These are phyloP conservation scores for Dromococcyx pavoninus DNA, from an alignment of 2,797 vertebrate species.

Conservation along the genomic window DNA sequence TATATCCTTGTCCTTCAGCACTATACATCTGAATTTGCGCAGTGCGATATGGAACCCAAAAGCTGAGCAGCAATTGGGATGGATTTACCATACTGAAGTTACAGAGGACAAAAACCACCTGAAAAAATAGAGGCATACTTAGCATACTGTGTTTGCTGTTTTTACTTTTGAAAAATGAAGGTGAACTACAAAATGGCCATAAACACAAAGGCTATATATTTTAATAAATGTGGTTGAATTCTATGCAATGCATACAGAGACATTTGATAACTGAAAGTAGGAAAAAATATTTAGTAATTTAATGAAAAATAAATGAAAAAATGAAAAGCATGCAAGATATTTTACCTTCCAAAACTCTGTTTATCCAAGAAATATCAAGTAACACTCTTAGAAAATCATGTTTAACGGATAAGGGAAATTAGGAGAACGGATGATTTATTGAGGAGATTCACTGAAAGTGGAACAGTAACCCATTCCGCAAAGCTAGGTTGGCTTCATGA, in stretches of 20 bases:
- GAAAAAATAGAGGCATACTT: neutral
- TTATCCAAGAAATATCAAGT: neutral
- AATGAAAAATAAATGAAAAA: neutral
- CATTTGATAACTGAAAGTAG: neutral
- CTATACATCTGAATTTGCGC: neutral
- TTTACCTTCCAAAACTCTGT: neutral
- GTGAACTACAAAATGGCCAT: neutral
- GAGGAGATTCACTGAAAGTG: neutral
- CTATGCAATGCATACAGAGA: neutral
- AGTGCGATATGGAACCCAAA: no score
- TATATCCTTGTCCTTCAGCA: neutral
- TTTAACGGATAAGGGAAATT: neutral
- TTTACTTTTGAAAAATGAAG: neutral
- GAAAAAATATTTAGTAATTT: neutral
- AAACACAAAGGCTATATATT: neutral
- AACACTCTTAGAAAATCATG: neutral
- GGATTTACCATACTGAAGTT: neutral
- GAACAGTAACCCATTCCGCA: neutral
- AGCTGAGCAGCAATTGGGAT: no score
- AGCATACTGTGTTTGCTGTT: rapidly evolving
- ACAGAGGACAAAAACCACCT: neutral
- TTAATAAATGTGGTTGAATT: neutral
- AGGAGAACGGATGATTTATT: neutral
- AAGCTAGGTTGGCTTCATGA: neutral
- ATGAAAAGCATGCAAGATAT: neutral